Percentiles rank a stretch among this genome's conserved stretches.
phyloP scores from a whole-genome alignment of 2,888 invertebrate species.

The Caenorhabditis sinica region DNA sequence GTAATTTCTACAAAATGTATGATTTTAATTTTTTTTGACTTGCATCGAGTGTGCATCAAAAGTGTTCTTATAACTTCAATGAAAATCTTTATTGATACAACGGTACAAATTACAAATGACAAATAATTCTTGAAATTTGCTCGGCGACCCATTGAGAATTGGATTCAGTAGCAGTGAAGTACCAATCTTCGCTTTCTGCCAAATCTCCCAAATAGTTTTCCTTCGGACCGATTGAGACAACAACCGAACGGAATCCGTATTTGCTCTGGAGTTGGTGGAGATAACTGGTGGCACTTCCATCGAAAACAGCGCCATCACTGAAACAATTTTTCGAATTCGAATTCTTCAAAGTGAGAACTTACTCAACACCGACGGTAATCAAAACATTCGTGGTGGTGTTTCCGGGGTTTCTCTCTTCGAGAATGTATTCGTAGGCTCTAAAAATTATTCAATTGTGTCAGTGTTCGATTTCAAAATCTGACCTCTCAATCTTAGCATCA shows the following conservation, averaged over 20 bases:
- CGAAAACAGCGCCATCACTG: conserved; percentile 10
- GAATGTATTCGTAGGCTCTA: conserved; percentile 54
- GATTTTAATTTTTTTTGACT: too few relatives aligned
- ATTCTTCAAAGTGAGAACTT: conserved; percentile 1
- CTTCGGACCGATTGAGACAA: conserved; percentile 26
- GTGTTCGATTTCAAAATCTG: not conserved
- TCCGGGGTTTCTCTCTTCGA: conserved; percentile 40
- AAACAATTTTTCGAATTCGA: not conserved
- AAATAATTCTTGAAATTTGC: conserved; percentile 59
- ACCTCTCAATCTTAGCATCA: conserved; percentile 46
- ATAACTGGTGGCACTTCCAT: conserved; percentile 33
- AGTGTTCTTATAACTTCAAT: not conserved
- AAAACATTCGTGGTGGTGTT: conserved; percentile 28
- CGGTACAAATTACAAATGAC: conserved; percentile 44
- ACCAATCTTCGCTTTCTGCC: conserved; percentile 42
- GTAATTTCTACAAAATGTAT: too few relatives aligned
- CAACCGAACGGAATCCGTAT: conserved; percentile 22
- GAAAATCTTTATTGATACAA: not conserved
- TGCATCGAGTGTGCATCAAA: too few relatives aligned
- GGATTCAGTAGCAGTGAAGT: conserved; percentile 32
- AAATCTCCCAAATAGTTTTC: conserved; percentile 1
- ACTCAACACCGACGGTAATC: conserved; percentile 57
- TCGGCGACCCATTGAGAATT: conserved; percentile 58
- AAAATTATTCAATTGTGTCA: not conserved
- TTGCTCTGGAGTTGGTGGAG: conserved; percentile 28